Base-by-base conservation (phyloP, 2,888 invertebrate species). In the Tethea ocularis region DNA sequence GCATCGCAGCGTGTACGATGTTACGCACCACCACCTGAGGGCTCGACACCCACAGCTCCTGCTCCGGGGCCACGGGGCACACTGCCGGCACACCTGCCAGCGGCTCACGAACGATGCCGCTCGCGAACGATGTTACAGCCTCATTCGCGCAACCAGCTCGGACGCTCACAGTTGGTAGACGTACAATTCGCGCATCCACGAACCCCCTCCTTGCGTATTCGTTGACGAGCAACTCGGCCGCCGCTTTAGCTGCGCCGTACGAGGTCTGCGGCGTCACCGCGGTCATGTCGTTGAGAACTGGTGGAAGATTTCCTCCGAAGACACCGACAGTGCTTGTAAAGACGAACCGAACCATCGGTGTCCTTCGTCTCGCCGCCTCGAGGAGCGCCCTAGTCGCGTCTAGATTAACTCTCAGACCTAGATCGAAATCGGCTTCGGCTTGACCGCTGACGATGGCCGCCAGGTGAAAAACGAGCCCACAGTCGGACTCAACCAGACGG, bases 71-170 rank as follows among this genome's bases (percentile, higher is more conserved):
- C 51, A 91, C 91, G 0, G 91, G 91, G 51, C 86, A 80, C 51
- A 71, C 61, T 2, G 83, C 77, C 26, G 57, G 60, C 26, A 69
- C 61, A 1, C 89, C 88, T 3, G 78, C 75, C 57, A 92, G 70
- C 17, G 91, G 89, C 62, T 90, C 90, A 22, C 92, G 82, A 41
- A 92, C 74, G n/a, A 91, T 73, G 1, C 85, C 88, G 69, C 90
- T 90, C 2, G 86, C 92, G 61, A 86, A 92, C 51, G 90, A 90
- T n/a, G 92, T 89, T 46, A 91, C 83, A 0, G 92, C 92, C 20
- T 78, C 72, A 66, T 92, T 92, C 15, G 91, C 74, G 1, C 70
- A 74, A 2, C 91, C 91, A 0, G 82, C 81, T n/a, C 92, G 80
- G 11, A 92, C 88, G 58, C 83, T 86, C 51, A 92, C 88, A 2